Percentiles rank a stretch among this genome's conserved stretches.
These are phyloP conservation scores for Cyprinella venusta DNA, from an alignment of 2,797 vertebrate species.

Conservation along the genomic window DNA sequence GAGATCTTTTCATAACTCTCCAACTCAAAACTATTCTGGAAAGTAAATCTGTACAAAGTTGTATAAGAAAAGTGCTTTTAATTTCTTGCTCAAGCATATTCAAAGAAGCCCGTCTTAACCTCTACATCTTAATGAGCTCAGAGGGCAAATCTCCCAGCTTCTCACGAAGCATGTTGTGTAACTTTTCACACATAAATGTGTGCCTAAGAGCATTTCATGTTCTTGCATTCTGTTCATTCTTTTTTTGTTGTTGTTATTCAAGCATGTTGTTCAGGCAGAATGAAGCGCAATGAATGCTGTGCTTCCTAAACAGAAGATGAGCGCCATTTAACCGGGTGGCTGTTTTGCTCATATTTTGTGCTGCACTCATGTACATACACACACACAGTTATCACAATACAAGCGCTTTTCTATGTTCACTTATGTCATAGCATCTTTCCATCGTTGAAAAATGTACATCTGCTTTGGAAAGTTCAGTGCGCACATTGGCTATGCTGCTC, in stretches of 20 bases:
- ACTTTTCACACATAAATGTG: slow-evolving; percentile 54
- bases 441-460: not conserved
- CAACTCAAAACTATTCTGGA: not conserved
- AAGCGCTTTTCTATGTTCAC: not conserved
- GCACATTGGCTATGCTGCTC: slow-evolving; percentile 54
- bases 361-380: not conserved
- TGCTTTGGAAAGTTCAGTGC: not conserved
- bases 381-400: not conserved
- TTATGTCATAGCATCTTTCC: slow-evolving; percentile 46
- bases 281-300: slow-evolving; percentile 5
- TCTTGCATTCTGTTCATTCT: not conserved
- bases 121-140: slow-evolving; percentile 54
- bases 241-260: slow-evolving; percentile 1
- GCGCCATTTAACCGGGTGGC: slow-evolving; percentile 14
- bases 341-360: not conserved
- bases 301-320: slow-evolving; percentile 22
- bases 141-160: slow-evolving; percentile 55
- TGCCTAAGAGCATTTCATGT: slow-evolving; percentile 4
- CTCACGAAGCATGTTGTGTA: slow-evolving; percentile 65
- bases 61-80: not conserved
- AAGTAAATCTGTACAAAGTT: not conserved
- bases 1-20: not conserved
- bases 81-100: not conserved
- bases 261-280: not conserved
- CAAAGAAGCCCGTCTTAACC: not conserved